Evolutionary conservation across 2,797 vertebrate species (phyloP), one percentile per base, ranked within the genome.

Genomic region (Poecilia picta): DNA sequence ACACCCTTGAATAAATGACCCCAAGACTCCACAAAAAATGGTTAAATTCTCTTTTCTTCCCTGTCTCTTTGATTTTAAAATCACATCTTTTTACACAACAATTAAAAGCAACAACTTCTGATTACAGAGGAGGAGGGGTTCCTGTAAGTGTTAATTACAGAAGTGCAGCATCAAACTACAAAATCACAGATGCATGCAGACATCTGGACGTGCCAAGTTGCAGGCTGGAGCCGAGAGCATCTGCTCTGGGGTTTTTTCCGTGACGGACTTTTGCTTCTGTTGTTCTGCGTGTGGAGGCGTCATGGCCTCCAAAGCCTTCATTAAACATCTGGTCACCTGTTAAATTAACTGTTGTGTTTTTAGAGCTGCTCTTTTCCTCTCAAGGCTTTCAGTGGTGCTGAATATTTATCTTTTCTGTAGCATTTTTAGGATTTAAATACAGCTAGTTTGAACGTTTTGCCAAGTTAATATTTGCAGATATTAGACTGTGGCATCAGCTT

Each of bases 121-220:
- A 87, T 89, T 76, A 81, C 6, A 81, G 7, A 75, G 82, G 76
- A 73, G 20, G 76, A 75, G 18, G 16, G 68, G 45, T 81, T 66
- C 87, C 68, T 76, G 64, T 6, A 23, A 77, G 78, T 0, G 51
- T 68, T 90, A 88, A 91, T 92, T 90, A 90, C 72, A 90, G 82
- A 68, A 77, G 80, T 0, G 31, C n/a, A 33, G 36, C 31, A 71
- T 76, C 45, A 25, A 55, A 81, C 31, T 74, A 20, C 25, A 36
- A 74, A 77, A 81, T 77, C 82, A 74, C 80, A 75, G 46, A 74
- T 77, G 16, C 83, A 53, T 31, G 1, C 47, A 80, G 83, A 83
- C 88, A 81, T 74, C 72, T 59, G 39, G 85, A 87, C 73, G 3
- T 2, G 28, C 74, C 76, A 75, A 81, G 71, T 73, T 68, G 73